A percentile compares a stretch with the other conserved stretches of the same genome.
phyloP scores from a whole-genome alignment of 2,888 invertebrate genomes.

The Melinaea marsaeus region DNA sequence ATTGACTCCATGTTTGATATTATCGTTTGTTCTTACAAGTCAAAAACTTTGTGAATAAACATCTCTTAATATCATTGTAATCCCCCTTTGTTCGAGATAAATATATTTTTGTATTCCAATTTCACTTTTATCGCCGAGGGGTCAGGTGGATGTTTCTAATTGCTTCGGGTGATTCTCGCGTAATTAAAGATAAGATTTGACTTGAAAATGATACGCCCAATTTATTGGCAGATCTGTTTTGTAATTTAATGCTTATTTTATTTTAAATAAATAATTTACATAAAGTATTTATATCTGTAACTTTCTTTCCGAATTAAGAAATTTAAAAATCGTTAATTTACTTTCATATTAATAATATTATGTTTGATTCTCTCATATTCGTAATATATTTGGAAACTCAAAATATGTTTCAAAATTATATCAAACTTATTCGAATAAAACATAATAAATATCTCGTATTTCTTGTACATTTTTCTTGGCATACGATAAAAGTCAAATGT shows the following conservation, averaged over 20 bases:
- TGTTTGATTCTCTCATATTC: no score
- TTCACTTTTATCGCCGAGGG: conserved; percentile 45
- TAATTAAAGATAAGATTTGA: conserved; percentile 55
- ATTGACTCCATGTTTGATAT: no score
- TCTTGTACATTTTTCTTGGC: no score
- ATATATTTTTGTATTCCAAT: conserved; percentile 19
- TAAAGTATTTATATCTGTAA: no score
- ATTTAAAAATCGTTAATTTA: no score
- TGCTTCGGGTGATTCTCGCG: conserved; percentile 50
- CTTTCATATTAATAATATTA: no score
- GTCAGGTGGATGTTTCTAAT: conserved; percentile 39
- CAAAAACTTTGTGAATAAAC: conserved; percentile 41
- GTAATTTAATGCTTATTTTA: conserved; percentile 21
- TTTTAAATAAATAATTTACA: conserved; percentile 10
- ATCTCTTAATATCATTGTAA: conserved; percentile 36
- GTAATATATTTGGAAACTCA: no score
- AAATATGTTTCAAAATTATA: no score
- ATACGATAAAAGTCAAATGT: no score
- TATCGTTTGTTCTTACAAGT: background rate
- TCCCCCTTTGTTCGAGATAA: background rate
- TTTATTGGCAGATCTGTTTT: conserved; percentile 38
- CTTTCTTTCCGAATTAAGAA: no score
- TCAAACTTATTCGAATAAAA: no score
- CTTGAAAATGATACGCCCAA: conserved; percentile 36
- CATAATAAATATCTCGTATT: no score